Base-by-base conservation (phyloP, 2,797 vertebrate species). In the Sarcophilus harrisii region DNA sequence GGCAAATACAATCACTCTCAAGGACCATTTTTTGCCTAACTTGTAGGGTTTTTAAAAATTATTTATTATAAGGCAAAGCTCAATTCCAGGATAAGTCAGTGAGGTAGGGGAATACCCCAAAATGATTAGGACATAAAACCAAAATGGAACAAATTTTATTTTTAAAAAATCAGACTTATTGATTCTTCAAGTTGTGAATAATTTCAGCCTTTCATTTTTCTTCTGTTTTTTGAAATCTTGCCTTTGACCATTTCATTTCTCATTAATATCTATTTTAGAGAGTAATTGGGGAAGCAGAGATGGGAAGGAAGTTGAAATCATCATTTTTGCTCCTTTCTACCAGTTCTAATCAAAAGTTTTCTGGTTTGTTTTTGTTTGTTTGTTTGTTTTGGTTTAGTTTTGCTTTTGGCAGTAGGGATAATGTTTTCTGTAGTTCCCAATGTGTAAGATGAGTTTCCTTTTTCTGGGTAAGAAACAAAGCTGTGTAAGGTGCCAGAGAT, bases 281-380 rank as follows among this genome's bases (percentile, higher is more conserved):
- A 73, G 81, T 16, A 57, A 52, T 24, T 24, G 0, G 9, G 0
- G 1, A 14, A 30, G 49, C 0, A 30, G 32, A 8, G 54, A 49
- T 32, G 29, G 6, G 21, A 38, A 16, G 27, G 29, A 0, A 1
- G 24, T 28, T 0, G 1, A 27, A 29, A 0, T 18, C 59, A 38
- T 0, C 30, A 0, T 27, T 55, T 55, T 2, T 2, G 4, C 0
- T 55, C 30, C 5, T 6, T 5, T 87, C 58, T 13, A 0, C 3
- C 0, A 18, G 14, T 24, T 29, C 54, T 0, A 1, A 81, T 28
- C 16, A 0, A 0, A 32, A 58, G 11, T n/a, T n/a, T 66, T n/a
- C 32, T 52, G 52, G 52, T 55, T 55, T 55, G 9, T 54, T 54
- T 5, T 54, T 54, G 54, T 55, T 55, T 66, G 14, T 66, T n/a